Base-by-base conservation (phyloP, 2,113 vertebrate genomes). In the Gorsachius goisagi region DNA sequence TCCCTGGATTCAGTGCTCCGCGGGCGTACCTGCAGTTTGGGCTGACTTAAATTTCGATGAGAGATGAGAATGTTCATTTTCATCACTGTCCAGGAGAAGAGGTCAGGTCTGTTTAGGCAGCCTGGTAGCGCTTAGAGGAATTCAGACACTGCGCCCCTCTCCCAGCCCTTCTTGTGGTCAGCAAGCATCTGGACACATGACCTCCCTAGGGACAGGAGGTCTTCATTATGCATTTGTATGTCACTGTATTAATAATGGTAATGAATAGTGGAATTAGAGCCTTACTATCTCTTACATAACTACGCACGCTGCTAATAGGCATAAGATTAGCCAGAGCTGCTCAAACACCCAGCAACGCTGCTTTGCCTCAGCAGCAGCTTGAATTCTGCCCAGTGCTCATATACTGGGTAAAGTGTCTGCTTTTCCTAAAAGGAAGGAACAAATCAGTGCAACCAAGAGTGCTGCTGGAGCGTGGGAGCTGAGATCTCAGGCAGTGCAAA, bases 231-330 rank as follows among this genome's bases (percentile, higher is more conserved):
- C 78, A 77, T 90, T 84, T 91, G 47, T 88, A 24, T 83, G 47
- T 55, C 35, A 77, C 44, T 53, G 37, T 82, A 89, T 90, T 90
- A 80, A 41, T 89, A 89, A 86, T 41, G 35, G 60, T 81, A 75
- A 94, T 66, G 92, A 96, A 92, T 35, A 91, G 84, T 82, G 75
- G 92, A 89, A 88, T 92, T 85, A 85, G 53, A 84, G 49, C 62
- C 28, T 88, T 47, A 79, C 68, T n/a, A 74, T 82, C 75, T 88
- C 73, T 78, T 96, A 93, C 7, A 3, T 89, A 94, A 93, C 60
- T 37, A 35, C 0, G 0, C 32, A 10, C 45, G 50, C 72, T 85
- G 50, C 72, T 96, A 94, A 90, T 60, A 63, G 84, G 12, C 58
- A 26, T 58, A 52, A 77, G 92, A 94, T 87, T 58, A 94, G 73